These are phyloP conservation scores for Macrostomum lignano DNA, from an alignment of 1,140 invertebrate species.

Conservation along the genomic window DNA sequence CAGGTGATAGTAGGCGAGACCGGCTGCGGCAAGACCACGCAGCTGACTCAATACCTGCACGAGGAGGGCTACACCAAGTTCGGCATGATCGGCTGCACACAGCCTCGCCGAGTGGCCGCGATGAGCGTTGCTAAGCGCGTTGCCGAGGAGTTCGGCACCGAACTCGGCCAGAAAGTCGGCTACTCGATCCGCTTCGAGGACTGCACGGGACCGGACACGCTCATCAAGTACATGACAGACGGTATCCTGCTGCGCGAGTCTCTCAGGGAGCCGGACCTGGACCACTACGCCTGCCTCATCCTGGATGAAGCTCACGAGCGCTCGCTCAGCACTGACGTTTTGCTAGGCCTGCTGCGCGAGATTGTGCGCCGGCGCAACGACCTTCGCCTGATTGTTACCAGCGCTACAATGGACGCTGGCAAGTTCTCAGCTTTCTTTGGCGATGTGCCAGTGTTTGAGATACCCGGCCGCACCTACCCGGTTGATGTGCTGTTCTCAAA, in stretches of 20 bases:
- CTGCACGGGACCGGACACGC: constrained; percentile 59
- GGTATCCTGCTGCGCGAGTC: constrained; percentile 83
- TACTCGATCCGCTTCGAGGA: constrained; percentile 99
- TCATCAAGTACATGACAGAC: constrained; percentile 98
- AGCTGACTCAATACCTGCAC: constrained; percentile 43
- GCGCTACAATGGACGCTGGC: constrained; percentile 88
- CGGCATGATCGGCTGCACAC: constrained; percentile 79
- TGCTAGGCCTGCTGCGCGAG: constrained; percentile 78
- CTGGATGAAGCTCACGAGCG: constrained; percentile 98
- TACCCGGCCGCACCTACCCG: constrained; percentile 72
- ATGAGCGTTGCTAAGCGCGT: constrained; percentile 98
- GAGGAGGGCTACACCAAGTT: constrained; percentile 77
- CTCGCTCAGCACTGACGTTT: constrained; percentile 80
- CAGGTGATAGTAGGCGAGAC: constrained; percentile 93
- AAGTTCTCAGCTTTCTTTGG: constrained; percentile 97
- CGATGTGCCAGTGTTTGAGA: constrained; percentile 79
- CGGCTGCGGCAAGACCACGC: constrained; percentile 42
- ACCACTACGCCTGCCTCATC: constrained; percentile 76
- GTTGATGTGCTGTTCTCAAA: constrained; percentile 76
- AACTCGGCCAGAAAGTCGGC: constrained; percentile 48
- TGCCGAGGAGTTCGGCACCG: constrained; percentile 75
- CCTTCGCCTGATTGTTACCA: constrained; percentile 89
- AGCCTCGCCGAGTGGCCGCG: constrained; percentile 69
- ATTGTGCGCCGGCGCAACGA: constrained; percentile 68
- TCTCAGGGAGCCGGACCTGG: constrained; percentile 65